Conservation (phyloP, 92 coral and sea anemone species). For the Parazoanthus atlanticus region DNA sequence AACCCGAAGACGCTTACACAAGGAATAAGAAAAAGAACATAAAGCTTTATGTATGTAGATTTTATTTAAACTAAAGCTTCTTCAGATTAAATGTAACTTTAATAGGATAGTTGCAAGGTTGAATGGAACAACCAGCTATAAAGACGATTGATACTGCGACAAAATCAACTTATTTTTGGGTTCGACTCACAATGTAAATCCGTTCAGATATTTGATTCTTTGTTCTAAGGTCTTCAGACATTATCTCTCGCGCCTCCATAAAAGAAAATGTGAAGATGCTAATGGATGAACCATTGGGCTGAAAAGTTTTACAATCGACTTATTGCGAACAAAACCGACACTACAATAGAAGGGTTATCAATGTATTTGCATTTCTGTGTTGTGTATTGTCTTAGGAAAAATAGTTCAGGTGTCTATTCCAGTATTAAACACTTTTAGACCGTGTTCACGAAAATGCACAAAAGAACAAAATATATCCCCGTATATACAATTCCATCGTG, state of each 20-base stretch:
- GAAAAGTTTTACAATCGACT: slow-evolving; percentile 8
- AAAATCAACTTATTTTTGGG: not conserved
- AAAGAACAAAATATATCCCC: not conserved
- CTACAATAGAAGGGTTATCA: slow-evolving; percentile 27
- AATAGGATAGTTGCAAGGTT: not conserved
- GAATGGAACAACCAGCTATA: not conserved
- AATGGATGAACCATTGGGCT: slow-evolving; percentile 7
- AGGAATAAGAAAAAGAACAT: not conserved
- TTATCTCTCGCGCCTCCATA: slow-evolving; percentile 28
- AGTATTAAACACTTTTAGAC: slow-evolving; percentile 15
- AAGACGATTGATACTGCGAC: not conserved
- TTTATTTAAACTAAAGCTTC: not conserved
- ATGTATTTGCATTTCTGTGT: slow-evolving; percentile 30
- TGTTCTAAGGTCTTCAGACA: not conserved
- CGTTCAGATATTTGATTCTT: slow-evolving; percentile 6
- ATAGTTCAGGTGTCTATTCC: slow-evolving; percentile 37
- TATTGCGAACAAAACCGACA: slow-evolving; percentile 17
- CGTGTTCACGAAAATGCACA: slow-evolving; percentile 5
- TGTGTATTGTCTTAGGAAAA: slow-evolving; percentile 17
- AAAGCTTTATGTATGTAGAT: no score
- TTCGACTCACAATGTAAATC: not conserved
- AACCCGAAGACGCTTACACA: no score
- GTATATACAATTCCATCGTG: not conserved
- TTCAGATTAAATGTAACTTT: slow-evolving; percentile 5
- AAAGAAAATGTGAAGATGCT: slow-evolving; percentile 27